Evolutionary conservation across 2,113 vertebrate genomes (phyloP), one percentile per base, ranked within the genome.

Genomic region (Pteropus alecto): DNA sequence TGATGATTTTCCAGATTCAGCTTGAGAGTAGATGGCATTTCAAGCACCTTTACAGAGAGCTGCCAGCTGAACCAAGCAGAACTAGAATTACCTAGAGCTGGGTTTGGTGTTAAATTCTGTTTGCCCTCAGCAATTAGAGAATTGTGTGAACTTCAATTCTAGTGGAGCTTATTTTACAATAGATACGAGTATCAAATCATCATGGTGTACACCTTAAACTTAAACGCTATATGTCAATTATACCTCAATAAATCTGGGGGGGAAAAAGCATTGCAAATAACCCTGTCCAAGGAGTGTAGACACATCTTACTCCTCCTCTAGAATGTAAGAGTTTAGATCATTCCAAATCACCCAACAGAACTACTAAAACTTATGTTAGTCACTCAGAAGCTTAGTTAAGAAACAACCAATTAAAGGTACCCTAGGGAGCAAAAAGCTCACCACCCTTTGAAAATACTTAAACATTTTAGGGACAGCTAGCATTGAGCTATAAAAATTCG

Each of bases 181-280:
- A 16, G 35, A 61, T 41, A 26, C 3, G 4, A 26, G 13, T 63
- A 18, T 26, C 79, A 10, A 63, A 8, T 65, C 24, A 61, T 33
- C 43, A 3, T 33, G 24, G 26, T 22, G 61, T 56, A 21, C 4
- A 68, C n/a, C 68, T 74, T 33, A 22, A 33, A 51, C 43, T 35
- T 81, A 38, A 58, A 22, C 41, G 18, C 61, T 38, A 33, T 48
- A 33, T 24, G 51, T 70, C 63, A 81, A 19, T 24, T n/a, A 2
- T 46, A 78, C 67, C 13, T 90, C 46, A 84, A 7, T 41, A 74
- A 54, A 65, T 12, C 58, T 76, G 26, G n/a, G 30, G 14, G 3
- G 51, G 6, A 5, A 7, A 24, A 7, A 74, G 28, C 28, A n/a
- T 14, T 5, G 1, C 0, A 6, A 16, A 10, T 15, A n/a, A 79